A percentile compares a stretch with the other conserved stretches of the same genome.
These are phyloP conservation scores for Trachelus stipa DNA, from an alignment of 2,888 invertebrate genomes.

Conservation along the genomic window DNA sequence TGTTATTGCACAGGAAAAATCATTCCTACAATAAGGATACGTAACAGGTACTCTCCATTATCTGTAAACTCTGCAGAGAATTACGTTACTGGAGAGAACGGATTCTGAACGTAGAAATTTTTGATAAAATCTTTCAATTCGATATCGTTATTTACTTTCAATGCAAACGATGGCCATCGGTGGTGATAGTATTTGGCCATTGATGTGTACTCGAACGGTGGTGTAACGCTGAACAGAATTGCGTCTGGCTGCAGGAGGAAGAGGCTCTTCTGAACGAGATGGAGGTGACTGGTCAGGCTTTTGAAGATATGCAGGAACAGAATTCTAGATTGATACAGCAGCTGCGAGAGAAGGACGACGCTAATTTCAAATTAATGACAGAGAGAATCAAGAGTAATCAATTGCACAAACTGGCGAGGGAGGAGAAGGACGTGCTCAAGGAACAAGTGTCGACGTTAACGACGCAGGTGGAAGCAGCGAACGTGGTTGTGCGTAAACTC, in stretches of 20 bases:
- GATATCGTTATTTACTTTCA: background rate
- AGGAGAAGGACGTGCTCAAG: slow-evolving; percentile 93
- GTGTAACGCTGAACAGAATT: slow-evolving; percentile 64
- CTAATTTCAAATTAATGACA: slow-evolving; percentile 98
- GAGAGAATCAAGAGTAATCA: slow-evolving; percentile 97
- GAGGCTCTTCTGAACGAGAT: slow-evolving; percentile 97
- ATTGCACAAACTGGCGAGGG: slow-evolving; percentile 90
- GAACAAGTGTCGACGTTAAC: slow-evolving; percentile 85
- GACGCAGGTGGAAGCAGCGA: slow-evolving; percentile 94
- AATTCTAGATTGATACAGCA: slow-evolving; percentile 96
- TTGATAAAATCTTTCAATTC: background rate
- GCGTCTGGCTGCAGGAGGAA: slow-evolving; percentile 79
- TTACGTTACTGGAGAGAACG: background rate
- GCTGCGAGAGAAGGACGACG: slow-evolving; percentile 95
- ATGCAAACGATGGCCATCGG: background rate
- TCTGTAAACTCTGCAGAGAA: background rate
- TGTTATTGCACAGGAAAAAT: background rate
- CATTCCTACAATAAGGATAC: background rate
- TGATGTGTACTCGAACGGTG: slow-evolving; percentile 53
- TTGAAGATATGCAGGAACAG: slow-evolving; percentile 99
- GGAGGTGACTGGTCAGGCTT: slow-evolving; percentile 99
- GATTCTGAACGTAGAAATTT: background rate
- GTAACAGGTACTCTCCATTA: background rate
- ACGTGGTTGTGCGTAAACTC: slow-evolving; percentile 90
- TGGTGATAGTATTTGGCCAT: slow-evolving; percentile 23